phyloP scores from a whole-genome alignment of 2,797 vertebrate genomes.

The Diglossa cyanea region DNA sequence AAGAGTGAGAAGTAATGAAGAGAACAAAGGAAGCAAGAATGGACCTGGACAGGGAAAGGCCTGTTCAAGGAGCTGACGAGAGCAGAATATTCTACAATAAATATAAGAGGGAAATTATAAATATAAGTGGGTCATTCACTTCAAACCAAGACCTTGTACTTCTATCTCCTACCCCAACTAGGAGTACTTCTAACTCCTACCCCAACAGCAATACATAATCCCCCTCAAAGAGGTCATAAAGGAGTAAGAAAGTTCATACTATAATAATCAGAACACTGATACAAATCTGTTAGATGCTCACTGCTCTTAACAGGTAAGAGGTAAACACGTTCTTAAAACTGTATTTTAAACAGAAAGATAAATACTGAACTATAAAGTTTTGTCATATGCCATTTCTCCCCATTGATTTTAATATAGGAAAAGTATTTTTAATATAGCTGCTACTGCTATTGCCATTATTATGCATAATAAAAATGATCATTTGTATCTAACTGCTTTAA shows the following conservation, averaged over 20 bases:
- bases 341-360: neutral
- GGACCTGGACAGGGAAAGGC: neutral
- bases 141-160: neutral
- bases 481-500: neutral
- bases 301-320: neutral
- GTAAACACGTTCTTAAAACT: neutral
- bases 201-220: neutral
- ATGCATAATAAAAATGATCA: fast-evolving
- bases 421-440: neutral
- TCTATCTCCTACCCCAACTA: neutral
- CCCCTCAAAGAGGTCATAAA: neutral
- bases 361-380: neutral
- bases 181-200: neutral
- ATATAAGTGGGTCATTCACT: neutral
- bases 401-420: neutral
- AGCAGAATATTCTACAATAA: neutral
- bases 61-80: neutral
- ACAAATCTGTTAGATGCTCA: neutral
- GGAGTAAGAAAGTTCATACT: neutral
- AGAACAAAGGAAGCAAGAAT: neutral
- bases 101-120: neutral
- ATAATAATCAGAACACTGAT: neutral
- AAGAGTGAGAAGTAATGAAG: neutral
- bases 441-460: neutral
- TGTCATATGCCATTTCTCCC: neutral